A percentile compares a stretch with the other conserved stretches of the same genome.
Conservation (phyloP, 2,797 vertebrate genomes). For the Sebastes cheni region DNA sequence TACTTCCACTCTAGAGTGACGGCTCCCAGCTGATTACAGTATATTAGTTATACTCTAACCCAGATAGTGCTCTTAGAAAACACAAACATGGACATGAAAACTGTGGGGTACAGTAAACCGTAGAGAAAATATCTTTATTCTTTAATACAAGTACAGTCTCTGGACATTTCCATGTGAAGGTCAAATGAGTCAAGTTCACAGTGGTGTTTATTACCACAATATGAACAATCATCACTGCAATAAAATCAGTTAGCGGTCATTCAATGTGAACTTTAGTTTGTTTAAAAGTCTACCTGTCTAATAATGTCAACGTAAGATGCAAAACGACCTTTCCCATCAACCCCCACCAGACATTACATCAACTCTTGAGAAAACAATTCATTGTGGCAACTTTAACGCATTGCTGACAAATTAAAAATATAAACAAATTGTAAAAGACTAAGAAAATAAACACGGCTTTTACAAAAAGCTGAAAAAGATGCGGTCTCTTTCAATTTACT, state of each 20-base stretch:
- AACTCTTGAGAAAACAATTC: background rate
- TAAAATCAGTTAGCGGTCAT: conserved; percentile 1
- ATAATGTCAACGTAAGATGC: background rate
- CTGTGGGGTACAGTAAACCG: background rate
- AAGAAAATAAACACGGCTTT: background rate
- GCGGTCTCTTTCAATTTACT: background rate
- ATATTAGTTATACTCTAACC: background rate
- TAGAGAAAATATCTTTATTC: conserved; percentile 7
- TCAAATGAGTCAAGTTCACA: background rate
- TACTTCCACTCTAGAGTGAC: background rate
- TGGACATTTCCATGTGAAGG: background rate
- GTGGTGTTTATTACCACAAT: background rate
- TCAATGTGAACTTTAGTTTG: conserved; percentile 4
- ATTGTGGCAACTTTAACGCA: background rate
- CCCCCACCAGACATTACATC: background rate
- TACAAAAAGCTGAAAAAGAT: background rate
- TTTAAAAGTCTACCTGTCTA: background rate
- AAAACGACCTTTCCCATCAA: background rate
- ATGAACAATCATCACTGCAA: background rate
- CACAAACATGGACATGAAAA: background rate
- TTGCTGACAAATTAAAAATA: background rate
- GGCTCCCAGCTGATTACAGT: background rate
- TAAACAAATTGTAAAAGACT: background rate
- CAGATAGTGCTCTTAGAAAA: background rate
- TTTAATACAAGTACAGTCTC: conserved; percentile 1